phyloP scores from a whole-genome alignment of 2,797 vertebrate species.

The Anomalospiza imberbis region DNA sequence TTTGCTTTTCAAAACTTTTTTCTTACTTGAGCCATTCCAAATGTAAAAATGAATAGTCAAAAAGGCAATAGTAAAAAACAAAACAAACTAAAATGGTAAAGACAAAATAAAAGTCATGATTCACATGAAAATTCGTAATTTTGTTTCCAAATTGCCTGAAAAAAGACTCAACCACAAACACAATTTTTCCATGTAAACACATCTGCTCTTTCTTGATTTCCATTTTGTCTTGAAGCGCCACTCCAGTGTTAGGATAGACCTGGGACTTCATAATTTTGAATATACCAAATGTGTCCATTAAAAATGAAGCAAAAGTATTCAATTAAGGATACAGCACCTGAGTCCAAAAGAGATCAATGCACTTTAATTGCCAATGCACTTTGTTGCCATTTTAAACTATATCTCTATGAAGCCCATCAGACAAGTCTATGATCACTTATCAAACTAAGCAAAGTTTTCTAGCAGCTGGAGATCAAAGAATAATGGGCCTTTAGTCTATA shows the following conservation, averaged over 20 bases:
- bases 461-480: slow-evolving; percentile 18
- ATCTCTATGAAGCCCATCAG: background rate
- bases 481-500: background rate
- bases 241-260: background rate
- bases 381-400: slow-evolving; percentile 3
- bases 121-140: background rate
- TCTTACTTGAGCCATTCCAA: background rate
- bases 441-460: slow-evolving; percentile 4
- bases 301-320: background rate
- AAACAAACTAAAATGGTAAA: background rate
- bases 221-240: background rate
- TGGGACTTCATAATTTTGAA: background rate
- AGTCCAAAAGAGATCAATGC: background rate
- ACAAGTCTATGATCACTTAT: slow-evolving; percentile 27
- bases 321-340: background rate
- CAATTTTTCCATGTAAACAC: background rate
- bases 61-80: background rate
- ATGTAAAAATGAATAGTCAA: background rate
- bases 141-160: background rate
- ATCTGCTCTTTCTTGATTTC: background rate
- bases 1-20: background rate
- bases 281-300: background rate
- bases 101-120: background rate
- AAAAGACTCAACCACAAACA: background rate
- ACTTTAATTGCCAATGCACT: slow-evolving; percentile 3